Base-by-base conservation (phyloP, 2,888 invertebrate genomes). In the Ophonus ardosiacus region DNA sequence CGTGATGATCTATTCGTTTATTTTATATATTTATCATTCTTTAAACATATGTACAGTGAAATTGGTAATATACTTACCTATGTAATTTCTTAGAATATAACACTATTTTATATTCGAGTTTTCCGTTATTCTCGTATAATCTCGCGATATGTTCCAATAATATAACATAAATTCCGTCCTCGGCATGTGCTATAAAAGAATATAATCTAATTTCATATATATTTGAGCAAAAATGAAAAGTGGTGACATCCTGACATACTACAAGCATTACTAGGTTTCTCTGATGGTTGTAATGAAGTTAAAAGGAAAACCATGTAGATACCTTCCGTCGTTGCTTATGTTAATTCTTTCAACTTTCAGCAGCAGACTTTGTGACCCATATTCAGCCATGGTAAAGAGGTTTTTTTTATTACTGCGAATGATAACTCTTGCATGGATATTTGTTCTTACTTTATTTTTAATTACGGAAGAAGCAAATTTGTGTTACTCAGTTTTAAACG, bases 251-350 rank as follows among this genome's bases (percentile, higher is more conserved):
- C n/a, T 38, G 38, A 68, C 38, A 68, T 68, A 68, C 68, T 68
- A 40, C 68, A 68, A 24, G 15, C 31, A 65, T 65, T 68, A 68
- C 68, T 68, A 31, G 38, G 15, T 13, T 15, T 40, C n/a, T 68
- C n/a, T 68, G n/a, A 24, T 15, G 13, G 68, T 68, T 24, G 8
- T 68, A 68, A 68, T 40, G 68, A 68, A 68, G 68, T 68, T 68
- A 68, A 68, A 68, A 68, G 68, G 68, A 68, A 68, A 68, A 68
- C 38, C 68, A 38, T 68, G 68, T 68, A 68, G 68, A 38, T 68
- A 68, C 31, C 68, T 68, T 68, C 31, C 38, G 31, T 0, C 68
- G 21, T 21, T 63, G 63, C 63, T 63, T 63, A 63, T 63, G 63
- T 63, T 63, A 63, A 63, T 63, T 63, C 63, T 63, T 68, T 68